Evolutionary conservation across 2,113 vertebrate genomes (phyloP).

Genomic region (Mixornis gularis): DNA sequence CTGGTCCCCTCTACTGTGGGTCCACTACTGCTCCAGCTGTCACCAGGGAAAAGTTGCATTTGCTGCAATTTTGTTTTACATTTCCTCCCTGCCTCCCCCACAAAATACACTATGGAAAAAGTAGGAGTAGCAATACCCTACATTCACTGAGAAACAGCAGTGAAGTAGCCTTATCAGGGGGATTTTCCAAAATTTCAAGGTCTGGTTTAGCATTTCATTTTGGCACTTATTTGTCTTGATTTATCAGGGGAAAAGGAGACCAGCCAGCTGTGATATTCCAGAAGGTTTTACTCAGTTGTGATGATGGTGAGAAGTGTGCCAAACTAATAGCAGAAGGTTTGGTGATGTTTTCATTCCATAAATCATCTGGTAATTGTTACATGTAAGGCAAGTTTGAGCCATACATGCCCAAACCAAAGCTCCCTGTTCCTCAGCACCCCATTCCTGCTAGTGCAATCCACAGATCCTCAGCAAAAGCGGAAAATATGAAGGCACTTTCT

Average conservation of each 20-base stretch:
- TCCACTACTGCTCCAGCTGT: neutral
- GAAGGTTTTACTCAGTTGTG: neutral
- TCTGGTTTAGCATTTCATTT: neutral
- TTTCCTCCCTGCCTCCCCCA: fast-evolving
- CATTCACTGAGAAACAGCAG: neutral
- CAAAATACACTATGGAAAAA: neutral
- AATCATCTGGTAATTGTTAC: neutral
- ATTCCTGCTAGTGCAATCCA: neutral
- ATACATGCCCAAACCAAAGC: fast-evolving
- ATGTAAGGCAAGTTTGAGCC: neutral
- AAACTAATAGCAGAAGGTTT: neutral
- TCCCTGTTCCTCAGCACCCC: neutral
- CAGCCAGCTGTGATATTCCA: neutral
- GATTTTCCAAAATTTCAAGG: neutral
- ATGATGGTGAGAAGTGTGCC: neutral
- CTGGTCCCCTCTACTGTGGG: fast-evolving
- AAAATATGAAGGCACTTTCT: neutral
- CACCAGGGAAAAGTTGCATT: neutral
- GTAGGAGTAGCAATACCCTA: neutral
- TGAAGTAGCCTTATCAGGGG: neutral
- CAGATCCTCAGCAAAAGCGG: neutral
- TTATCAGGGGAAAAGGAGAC: neutral
- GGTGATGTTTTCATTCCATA: neutral
- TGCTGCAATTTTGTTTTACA: neutral
- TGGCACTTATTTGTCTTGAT: neutral